Base-by-base conservation (phyloP, 1,140 invertebrate genomes). In the Calosoma granatense region DNA sequence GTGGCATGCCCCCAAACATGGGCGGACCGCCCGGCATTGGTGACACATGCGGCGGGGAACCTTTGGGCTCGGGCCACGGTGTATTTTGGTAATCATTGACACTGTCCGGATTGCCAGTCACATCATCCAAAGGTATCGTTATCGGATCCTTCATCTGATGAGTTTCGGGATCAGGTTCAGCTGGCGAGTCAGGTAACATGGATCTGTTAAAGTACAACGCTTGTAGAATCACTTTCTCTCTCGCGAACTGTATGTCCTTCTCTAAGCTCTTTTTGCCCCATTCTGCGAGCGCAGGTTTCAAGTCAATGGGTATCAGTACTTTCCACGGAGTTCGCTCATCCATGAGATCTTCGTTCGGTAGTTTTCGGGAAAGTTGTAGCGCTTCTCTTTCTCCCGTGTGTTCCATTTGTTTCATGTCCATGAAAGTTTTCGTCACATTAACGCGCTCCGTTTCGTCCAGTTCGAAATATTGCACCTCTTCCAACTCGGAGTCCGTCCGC, bases 401-500 rank as follows among this genome's bases (percentile, higher is more conserved):
- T 67, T 97, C 94, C 76, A 92, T 84, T 68, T 88, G 84, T 69
- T 92, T 93, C 86, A 93, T 87, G 62, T 94, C 91, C n/a, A 82
- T 85, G 72, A 95, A 96, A 22, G 88, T 88, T 70, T 90, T 88
- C 0, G 90, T 93, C 0, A 97, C 93, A 75, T 96, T 96, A 0
- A 94, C 90, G 67, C 93, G 81, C 75, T 97, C 93, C 2, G 86
- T 94, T 74, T 95, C 92, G 73, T 97, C 93, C 41, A 95, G 70
- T 70, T 95, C 92, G 71, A 97, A 97, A 67, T 87, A 94, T 63
- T 85, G 82, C 41, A 92, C 78, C 60, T 89, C 83, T 65, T 88
- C 85, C 15, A 97, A 73, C 54, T 93, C 84, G 6, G 80, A 74
- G 60, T 90, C 89, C 9, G 80, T 78, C 65, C 86, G 86, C 92